Conservation (phyloP, 2,797 vertebrate species). For the Steatocranus sp. region DNA sequence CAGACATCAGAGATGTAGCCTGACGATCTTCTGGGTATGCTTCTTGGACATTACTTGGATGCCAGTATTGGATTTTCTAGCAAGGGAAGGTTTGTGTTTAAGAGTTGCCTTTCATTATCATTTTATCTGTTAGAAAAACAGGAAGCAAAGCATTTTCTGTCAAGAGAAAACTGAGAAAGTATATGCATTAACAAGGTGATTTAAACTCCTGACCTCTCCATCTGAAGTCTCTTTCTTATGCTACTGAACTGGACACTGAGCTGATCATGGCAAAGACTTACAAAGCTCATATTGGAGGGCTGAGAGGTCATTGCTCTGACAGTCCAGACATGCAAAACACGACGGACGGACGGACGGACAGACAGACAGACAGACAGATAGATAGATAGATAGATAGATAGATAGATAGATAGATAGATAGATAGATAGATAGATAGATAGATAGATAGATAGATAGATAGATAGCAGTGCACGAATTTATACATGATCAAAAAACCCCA, state of each 20-base stretch:
- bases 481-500: no score
- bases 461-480: no score
- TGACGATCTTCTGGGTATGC: neutral
- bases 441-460: neutral
- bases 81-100: neutral
- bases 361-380: no score
- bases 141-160: neutral
- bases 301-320: neutral
- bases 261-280: neutral
- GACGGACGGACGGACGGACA: accelerated
- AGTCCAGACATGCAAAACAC: neutral
- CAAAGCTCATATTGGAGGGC: neutral
- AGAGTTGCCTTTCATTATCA: neutral
- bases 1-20: neutral
- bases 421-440: neutral
- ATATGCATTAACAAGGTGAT: neutral
- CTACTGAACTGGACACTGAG: neutral
- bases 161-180: neutral
- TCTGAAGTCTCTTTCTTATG: neutral
- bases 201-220: neutral
- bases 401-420: neutral
- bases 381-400: no score
- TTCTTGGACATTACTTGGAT: neutral
- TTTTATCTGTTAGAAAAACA: neutral
- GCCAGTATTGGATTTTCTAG: neutral